phyloP scores from a whole-genome alignment of 2,113 vertebrate genomes.

The Noturus placidus region DNA sequence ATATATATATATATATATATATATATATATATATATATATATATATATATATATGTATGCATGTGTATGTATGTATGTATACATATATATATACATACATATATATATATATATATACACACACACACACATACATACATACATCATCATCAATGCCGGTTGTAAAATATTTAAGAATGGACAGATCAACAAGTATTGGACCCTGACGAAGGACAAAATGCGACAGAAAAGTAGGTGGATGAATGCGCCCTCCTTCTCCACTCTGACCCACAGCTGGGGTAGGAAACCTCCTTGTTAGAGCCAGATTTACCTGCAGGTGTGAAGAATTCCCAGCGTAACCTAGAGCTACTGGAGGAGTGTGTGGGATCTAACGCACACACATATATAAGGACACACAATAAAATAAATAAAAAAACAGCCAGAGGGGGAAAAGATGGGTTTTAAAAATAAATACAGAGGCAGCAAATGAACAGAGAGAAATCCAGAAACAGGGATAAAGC shows the following conservation, averaged over 20 bases:
- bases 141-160: no score
- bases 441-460: neutral
- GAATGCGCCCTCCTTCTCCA: neutral
- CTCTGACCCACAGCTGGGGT: neutral
- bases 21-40: no score
- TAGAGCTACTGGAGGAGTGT: conserved; percentile 71
- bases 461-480: conserved; percentile 23
- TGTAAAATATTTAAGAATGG: neutral
- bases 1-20: no score
- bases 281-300: conserved; percentile 1
- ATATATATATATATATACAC: no score
- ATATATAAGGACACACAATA: neutral
- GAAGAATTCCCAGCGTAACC: conserved; percentile 83
- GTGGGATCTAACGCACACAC: conserved; percentile 42
- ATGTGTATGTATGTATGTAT: no score
- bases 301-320: conserved; percentile 79
- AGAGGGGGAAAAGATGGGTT: neutral
- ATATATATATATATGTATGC: no score
- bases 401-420: neutral
- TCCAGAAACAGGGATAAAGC: conserved; percentile 24
- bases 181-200: conserved; percentile 18
- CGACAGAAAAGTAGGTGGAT: conserved; percentile 4
- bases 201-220: conserved; percentile 35
- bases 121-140: no score
- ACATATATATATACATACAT: no score